Base-by-base conservation (phyloP, 2,888 invertebrate genomes). In the Herminia tarsipennalis region DNA sequence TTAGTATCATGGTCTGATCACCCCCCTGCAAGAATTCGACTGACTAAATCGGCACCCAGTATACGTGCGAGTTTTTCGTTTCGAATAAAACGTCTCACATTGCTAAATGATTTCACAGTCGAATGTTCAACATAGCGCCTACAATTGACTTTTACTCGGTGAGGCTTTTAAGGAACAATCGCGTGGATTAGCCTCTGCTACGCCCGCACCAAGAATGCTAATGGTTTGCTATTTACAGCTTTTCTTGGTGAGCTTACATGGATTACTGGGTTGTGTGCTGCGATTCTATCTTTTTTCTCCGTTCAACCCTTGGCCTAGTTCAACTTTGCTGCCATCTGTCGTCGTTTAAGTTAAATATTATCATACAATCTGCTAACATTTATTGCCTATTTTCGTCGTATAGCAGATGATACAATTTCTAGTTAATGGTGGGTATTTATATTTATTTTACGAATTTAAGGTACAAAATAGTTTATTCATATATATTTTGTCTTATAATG, bases 101-200 rank as follows among this genome's bases (percentile, higher is more conserved):
- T 21, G 35, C 36, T 36, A 55, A 48, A 59, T 63, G 53, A 53
- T 58, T 60, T 54, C 56, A 30, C 53, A 51, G 34, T 35, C 27
- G 49, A 40, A 56, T 47, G 47, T 56, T 47, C 49, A 35, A 51
- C 39, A 57, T 38, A 45, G 52, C 47, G 63, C 58, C 60, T 66
- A 71, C 73, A 72, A 72, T 77, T 73, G 78, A 73, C 73, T 76
- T 69, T 59, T 65, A 49, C 56, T 53, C 60, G 68, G 61, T 61
- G 51, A 71, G 56, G 74, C 78, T 81, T 78, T 78, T 73, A 76
- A 68, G 66, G 71, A 76, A 80, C 80, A 78, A 79, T 81, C 66
- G 70, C 44, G 39, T 45, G 53, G 73, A 76, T 79, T 76, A 77
- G 72, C 72, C 64, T 67, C 30, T 37, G 32, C 63, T 66, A 57